These are phyloP conservation scores for Lepus timidus DNA, from an alignment of 2,113 vertebrate species.

Conservation along the genomic window DNA sequence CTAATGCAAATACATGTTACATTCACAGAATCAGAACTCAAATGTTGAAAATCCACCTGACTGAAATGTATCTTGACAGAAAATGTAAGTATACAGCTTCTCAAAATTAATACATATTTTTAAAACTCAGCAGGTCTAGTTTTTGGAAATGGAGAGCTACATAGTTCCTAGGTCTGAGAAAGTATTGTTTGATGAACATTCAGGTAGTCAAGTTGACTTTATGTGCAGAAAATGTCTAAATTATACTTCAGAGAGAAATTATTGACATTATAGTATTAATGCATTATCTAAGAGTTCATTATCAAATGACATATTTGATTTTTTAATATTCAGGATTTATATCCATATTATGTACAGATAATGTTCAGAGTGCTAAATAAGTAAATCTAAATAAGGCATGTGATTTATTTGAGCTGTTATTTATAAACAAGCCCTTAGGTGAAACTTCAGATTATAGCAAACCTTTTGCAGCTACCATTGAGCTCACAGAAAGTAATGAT, in stretches of 20 bases:
- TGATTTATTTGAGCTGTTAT: not conserved
- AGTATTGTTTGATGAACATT: not conserved
- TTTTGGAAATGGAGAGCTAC: not conserved
- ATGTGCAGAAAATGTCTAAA: not conserved
- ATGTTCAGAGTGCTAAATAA: conserved; percentile 12
- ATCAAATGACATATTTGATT: conserved; percentile 33
- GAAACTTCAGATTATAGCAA: conserved; percentile 70
- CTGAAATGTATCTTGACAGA: not conserved
- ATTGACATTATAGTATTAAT: not conserved
- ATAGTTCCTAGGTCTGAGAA: not conserved
- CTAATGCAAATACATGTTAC: not conserved
- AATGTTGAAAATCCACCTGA: not conserved
- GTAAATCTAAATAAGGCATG: not conserved
- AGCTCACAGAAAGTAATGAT: conserved; percentile 58
- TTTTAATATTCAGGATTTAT: not conserved
- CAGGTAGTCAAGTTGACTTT: not conserved
- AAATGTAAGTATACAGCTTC: not conserved
- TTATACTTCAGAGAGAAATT: conserved; percentile 3
- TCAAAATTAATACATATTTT: not conserved
- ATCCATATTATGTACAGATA: not conserved
- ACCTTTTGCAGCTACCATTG: conserved; percentile 27
- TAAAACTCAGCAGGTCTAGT: not conserved
- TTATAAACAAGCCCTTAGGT: conserved; percentile 60
- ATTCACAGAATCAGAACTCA: not conserved
- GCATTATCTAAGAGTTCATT: not conserved